Evolutionary conservation across 2,888 invertebrate genomes (phyloP).

Genomic region (Pogonocherus hispidulus): DNA sequence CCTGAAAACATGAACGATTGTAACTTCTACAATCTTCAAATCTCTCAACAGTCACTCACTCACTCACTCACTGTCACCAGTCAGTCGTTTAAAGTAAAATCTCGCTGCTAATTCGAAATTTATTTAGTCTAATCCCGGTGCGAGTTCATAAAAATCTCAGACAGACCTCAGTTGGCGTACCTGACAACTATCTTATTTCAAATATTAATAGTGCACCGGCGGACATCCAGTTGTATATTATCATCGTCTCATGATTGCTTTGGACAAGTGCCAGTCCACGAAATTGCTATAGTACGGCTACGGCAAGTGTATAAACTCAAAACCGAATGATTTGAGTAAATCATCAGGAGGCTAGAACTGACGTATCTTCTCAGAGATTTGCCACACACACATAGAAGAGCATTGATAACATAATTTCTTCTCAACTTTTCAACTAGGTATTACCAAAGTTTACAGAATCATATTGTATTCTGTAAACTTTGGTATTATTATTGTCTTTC

Average conservation of each 20-base stretch:
- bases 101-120: background rate
- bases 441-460: no score
- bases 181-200: constrained; percentile 18
- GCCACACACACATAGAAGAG: no score
- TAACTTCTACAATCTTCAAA: background rate
- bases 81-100: background rate
- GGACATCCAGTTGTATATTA: constrained; percentile 41
- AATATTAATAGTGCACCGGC: constrained; percentile 24
- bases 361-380: no score
- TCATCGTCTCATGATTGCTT: constrained; percentile 40
- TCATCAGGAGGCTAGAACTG: no score
- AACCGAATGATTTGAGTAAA: no score
- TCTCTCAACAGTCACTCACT: background rate
- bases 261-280: constrained; percentile 39
- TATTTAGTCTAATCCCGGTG: background rate
- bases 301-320: background rate
- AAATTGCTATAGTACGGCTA: constrained; percentile 8
- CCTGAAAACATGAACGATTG: no score
- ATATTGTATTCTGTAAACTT: no score
- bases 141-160: background rate
- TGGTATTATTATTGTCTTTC: no score
- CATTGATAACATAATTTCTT: no score
- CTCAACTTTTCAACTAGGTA: no score
- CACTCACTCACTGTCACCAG: background rate
- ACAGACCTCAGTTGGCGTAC: background rate